Conservation (phyloP, 2,888 invertebrate species). For the Ennomos fuscantarius region DNA sequence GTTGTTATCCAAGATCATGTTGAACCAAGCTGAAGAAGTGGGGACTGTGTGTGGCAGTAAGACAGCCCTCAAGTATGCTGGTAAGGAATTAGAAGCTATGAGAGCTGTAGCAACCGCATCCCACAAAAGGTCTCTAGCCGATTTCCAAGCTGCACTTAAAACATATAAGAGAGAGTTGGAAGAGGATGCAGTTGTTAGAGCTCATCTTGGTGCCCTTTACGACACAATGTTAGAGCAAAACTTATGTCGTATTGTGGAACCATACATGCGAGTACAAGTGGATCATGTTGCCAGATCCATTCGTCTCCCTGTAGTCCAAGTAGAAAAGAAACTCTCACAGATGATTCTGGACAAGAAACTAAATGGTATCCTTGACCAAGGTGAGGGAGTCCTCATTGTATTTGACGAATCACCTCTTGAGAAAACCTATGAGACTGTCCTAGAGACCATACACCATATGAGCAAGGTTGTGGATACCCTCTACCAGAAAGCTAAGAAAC, state of each 20-base stretch:
- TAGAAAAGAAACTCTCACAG: slow-evolving; percentile 99
- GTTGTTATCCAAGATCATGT: slow-evolving; percentile 99
- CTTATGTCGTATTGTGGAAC: slow-evolving; percentile 98
- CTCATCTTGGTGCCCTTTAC: slow-evolving; percentile 98
- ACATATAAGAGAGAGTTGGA: slow-evolving; percentile 95
- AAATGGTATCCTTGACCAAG: slow-evolving; percentile 98
- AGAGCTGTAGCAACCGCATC: slow-evolving; percentile 98
- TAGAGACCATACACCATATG: slow-evolving; percentile 99
- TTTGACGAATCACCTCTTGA: slow-evolving; percentile 98
- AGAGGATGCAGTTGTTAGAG: slow-evolving; percentile 98
- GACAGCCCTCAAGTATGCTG: slow-evolving; percentile 97
- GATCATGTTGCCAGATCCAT: slow-evolving; percentile 96
- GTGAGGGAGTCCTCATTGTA: slow-evolving; percentile 98
- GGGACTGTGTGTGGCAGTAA: slow-evolving; percentile 98
- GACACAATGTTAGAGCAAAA: slow-evolving; percentile 99
- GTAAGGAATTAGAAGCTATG: slow-evolving; percentile 99
- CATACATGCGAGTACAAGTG: slow-evolving; percentile 98
- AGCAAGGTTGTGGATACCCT: slow-evolving; percentile 99
- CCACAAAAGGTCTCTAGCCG: slow-evolving; percentile 97
- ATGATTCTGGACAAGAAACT: slow-evolving; percentile 99
- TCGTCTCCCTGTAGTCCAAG: slow-evolving; percentile 94
- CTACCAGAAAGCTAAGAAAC: slow-evolving; percentile 99
- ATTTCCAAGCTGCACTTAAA: slow-evolving; percentile 96
- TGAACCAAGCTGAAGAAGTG: slow-evolving; percentile 98
- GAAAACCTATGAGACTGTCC: slow-evolving; percentile 98